Evolutionary conservation across 2,888 invertebrate species (phyloP).

Genomic region (Notodonta dromedarius): DNA sequence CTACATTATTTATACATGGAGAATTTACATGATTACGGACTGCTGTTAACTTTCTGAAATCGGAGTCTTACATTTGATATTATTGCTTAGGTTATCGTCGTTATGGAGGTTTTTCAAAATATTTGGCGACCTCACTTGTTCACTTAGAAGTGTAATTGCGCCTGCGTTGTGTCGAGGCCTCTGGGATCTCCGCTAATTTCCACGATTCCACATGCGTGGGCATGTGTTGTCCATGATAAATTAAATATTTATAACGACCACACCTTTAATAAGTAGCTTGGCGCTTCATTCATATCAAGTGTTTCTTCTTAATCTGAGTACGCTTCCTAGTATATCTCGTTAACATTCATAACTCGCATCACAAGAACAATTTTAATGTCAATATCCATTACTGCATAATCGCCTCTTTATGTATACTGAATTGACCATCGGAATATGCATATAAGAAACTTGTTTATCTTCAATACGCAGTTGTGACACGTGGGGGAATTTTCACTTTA

Average conservation of each 20-base stretch:
- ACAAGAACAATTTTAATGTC: conserved; percentile 3
- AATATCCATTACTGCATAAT: conserved; percentile 15
- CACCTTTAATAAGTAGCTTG: neutral
- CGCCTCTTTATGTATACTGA: conserved; percentile 18
- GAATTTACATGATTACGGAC: no score
- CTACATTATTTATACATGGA: no score
- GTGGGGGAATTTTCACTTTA: neutral
- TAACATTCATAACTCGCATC: neutral
- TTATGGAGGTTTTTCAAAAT: neutral
- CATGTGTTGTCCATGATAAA: neutral
- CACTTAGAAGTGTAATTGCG: conserved; percentile 8
- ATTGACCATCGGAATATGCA: conserved; percentile 27
- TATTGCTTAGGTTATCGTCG: neutral
- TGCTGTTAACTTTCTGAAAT: neutral
- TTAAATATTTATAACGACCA: neutral
- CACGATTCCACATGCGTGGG: no score
- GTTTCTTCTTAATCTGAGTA: neutral
- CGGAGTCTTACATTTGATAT: no score
- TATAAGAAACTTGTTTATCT: conserved; percentile 26
- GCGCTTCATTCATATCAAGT: neutral
- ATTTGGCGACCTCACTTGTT: conserved; percentile 6
- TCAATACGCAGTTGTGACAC: neutral
- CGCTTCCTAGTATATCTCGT: neutral
- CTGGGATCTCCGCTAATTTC: conserved; percentile 17
- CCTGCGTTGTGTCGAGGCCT: conserved; percentile 19